Evolutionary conservation across 2,888 invertebrate species (phyloP).

Genomic region (Diabrotica balteata): DNA sequence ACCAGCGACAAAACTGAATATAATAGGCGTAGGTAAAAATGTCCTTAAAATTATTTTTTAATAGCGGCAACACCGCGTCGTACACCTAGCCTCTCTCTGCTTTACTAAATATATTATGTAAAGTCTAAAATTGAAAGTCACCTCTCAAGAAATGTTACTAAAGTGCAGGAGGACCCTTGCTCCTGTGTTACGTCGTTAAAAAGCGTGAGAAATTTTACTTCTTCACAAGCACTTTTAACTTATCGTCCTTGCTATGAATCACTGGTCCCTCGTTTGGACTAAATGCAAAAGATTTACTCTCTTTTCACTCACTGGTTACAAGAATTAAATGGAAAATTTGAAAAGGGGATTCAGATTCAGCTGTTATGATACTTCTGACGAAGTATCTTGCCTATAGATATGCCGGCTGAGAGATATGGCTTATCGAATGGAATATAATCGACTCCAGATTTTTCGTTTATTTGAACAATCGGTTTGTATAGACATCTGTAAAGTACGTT

Average conservation of each 20-base stretch:
- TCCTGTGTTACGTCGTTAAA: conserved; percentile 46
- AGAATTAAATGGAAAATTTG: conserved; percentile 36
- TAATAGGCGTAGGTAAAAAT: no score
- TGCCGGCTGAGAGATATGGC: conserved; percentile 19
- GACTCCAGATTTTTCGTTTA: conserved; percentile 12
- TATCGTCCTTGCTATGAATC: conserved; percentile 49
- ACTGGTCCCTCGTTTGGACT: conserved; percentile 41
- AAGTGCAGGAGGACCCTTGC: conserved; percentile 43
- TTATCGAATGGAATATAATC: conserved; percentile 21
- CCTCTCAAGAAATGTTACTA: conserved; percentile 55
- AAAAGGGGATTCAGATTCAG: conserved; percentile 34
- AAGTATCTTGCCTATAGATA: conserved; percentile 25
- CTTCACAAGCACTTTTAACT: conserved; percentile 46
- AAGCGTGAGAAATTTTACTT: conserved; percentile 51
- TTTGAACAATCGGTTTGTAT: no score
- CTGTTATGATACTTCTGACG: conserved; percentile 31
- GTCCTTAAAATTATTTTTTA: no score
- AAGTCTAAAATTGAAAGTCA: conserved; percentile 59
- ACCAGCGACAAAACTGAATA: no score
- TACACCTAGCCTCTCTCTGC: conserved; percentile 45
- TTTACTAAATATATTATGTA: conserved; percentile 58
- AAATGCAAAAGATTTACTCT: conserved; percentile 38
- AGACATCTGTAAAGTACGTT: no score
- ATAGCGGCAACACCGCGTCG: conserved; percentile 31
- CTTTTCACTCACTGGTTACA: conserved; percentile 34